Evolutionary conservation across 92 coral and sea anemone genomes (phyloP).

Genomic region (Actinernus sp.): DNA sequence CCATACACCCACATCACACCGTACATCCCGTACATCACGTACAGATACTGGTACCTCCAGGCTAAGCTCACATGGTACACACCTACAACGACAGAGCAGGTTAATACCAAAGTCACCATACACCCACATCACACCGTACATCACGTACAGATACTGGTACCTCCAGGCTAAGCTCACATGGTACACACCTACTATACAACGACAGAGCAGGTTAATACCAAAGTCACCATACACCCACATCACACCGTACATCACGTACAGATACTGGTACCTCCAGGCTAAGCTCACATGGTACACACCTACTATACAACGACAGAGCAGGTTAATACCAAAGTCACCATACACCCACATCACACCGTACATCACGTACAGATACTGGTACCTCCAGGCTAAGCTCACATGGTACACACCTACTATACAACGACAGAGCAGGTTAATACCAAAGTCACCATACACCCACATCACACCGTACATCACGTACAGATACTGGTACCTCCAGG

Average conservation of each 20-base stretch:
- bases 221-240: too few relatives aligned
- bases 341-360: constrained; percentile 89
- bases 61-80: constrained; percentile 72
- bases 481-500: constrained; percentile 70
- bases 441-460: too few relatives aligned
- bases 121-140: constrained; percentile 88
- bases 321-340: too few relatives aligned
- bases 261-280: constrained; percentile 69
- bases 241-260: constrained; percentile 86
- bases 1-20: too few relatives aligned
- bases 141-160: constrained; percentile 80
- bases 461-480: constrained; percentile 87
- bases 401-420: constrained; percentile 81
- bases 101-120: too few relatives aligned
- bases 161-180: constrained; percentile 71
- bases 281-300: constrained; percentile 78
- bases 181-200: constrained; percentile 79
- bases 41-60: constrained; percentile 76
- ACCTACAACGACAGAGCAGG: constrained; percentile 27
- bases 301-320: too few relatives aligned
- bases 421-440: too few relatives aligned
- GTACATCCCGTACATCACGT: constrained; percentile 78
- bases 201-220: too few relatives aligned
- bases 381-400: constrained; percentile 71
- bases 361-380: constrained; percentile 78